A percentile compares a stretch with the other conserved stretches of the same genome.
phyloP scores from a whole-genome alignment of 2,113 vertebrate genomes.

The Boulengerochromis microlepis region DNA sequence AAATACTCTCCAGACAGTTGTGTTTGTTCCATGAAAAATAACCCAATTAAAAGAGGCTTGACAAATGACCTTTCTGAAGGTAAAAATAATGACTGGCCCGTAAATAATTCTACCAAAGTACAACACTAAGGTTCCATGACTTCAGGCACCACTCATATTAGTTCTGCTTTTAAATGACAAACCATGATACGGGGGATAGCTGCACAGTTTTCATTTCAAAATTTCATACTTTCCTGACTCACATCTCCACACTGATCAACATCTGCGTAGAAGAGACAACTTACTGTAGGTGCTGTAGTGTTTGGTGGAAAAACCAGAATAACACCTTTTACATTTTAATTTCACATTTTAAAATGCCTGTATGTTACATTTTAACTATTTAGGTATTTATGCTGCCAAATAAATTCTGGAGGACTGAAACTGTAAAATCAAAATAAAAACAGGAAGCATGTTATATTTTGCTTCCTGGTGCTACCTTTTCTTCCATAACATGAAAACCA shows the following conservation, averaged over 20 bases:
- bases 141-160: neutral
- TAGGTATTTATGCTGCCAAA: neutral
- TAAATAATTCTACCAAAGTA: constrained; percentile 36
- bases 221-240: neutral
- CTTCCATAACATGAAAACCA: neutral
- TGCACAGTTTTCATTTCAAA: neutral
- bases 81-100: constrained; percentile 52
- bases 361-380: neutral
- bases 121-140: constrained; percentile 28
- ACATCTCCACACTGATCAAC: neutral
- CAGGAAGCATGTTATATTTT: neutral
- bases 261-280: neutral
- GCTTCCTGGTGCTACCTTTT: neutral
- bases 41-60: constrained; percentile 59
- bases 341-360: neutral
- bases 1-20: constrained; percentile 28
- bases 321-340: neutral
- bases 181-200: neutral
- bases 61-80: constrained; percentile 55
- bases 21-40: constrained; percentile 56
- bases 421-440: neutral
- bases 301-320: neutral
- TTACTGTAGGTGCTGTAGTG: neutral
- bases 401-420: neutral
- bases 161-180: neutral